phyloP scores from a whole-genome alignment of 2,888 invertebrate genomes.

The Carabus problematicus region DNA sequence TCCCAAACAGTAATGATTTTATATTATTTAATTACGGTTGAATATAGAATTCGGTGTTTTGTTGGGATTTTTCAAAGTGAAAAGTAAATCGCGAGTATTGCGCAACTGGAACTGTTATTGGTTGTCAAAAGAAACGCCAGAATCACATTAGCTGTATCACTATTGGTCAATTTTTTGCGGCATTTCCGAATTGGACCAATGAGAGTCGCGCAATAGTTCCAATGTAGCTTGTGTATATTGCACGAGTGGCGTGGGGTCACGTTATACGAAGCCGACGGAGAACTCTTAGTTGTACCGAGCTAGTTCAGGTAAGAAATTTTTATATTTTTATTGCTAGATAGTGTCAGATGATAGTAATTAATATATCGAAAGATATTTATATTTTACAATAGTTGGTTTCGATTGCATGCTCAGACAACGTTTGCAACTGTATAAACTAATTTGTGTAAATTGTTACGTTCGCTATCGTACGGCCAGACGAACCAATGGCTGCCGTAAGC shows the following conservation, averaged over 20 bases:
- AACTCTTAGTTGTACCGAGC: conserved; percentile 65
- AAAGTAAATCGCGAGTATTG: conserved; percentile 49
- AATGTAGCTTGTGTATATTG: conserved; percentile 64
- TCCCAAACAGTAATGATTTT: background rate
- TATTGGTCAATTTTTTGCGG: conserved; percentile 67
- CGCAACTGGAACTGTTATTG: conserved; percentile 57
- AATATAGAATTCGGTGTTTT: conserved; percentile 1
- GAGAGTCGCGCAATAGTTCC: conserved; percentile 52
- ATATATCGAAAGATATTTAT: conserved; percentile 53
- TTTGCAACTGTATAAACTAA: conserved; percentile 53
- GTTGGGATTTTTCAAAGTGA: conserved; percentile 22
- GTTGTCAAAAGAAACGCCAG: conserved; percentile 64
- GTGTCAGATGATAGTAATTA: conserved; percentile 62
- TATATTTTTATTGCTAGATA: conserved; percentile 62
- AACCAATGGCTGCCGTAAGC: conserved; percentile 66
- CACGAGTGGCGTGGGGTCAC: conserved; percentile 71
- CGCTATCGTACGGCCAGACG: conserved; percentile 58
- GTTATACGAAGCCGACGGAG: conserved; percentile 66
- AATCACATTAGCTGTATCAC: conserved; percentile 58
- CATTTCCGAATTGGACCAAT: conserved; percentile 68
- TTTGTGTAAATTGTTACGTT: conserved; percentile 55
- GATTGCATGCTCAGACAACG: conserved; percentile 49
- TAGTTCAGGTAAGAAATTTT: conserved; percentile 67
- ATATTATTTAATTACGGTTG: background rate
- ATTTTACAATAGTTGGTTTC: conserved; percentile 51